These are phyloP conservation scores for Sphaerophoria taeniata DNA, from an alignment of 2,888 invertebrate species.

Conservation along the genomic window DNA sequence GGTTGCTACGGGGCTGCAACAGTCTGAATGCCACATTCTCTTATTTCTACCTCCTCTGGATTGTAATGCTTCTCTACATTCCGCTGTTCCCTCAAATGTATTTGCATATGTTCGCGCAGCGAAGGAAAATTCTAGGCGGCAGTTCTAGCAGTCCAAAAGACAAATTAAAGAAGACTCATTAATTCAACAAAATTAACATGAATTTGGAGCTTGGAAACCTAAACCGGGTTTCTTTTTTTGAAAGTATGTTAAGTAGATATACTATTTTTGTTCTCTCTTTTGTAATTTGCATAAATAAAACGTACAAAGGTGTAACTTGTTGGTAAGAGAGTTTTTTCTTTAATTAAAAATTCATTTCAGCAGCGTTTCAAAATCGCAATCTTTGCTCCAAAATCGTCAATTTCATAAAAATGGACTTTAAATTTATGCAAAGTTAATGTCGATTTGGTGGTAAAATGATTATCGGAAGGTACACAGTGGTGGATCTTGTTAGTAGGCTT, in stretches of 20 bases:
- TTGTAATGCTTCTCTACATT: slow-evolving; percentile 93
- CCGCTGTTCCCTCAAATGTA: slow-evolving; percentile 96
- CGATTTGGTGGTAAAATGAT: too few relatives aligned
- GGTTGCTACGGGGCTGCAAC: too few relatives aligned
- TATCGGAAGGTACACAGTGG: too few relatives aligned
- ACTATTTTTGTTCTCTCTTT: slow-evolving; percentile 22
- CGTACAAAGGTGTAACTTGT: slow-evolving; percentile 36
- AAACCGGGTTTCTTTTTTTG: slow-evolving; percentile 10
- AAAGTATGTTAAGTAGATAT: slow-evolving; percentile 11
- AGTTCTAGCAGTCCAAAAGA: slow-evolving; percentile 34
- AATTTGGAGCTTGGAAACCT: slow-evolving; percentile 10
- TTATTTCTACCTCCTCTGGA: slow-evolving; percentile 90
- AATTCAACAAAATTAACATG: slow-evolving; percentile 39
- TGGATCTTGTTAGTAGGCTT: too few relatives aligned
- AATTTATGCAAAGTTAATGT: too few relatives aligned
- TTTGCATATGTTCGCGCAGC: slow-evolving; percentile 95
- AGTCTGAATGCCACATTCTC: slow-evolving; percentile 92
- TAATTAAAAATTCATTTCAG: not conserved
- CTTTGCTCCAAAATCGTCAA: too few relatives aligned
- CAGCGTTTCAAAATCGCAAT: too few relatives aligned
- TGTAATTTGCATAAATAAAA: slow-evolving; percentile 64
- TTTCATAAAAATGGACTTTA: too few relatives aligned
- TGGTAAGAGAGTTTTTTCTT: not conserved
- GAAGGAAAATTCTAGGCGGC: slow-evolving; percentile 91
- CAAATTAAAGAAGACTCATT: slow-evolving; percentile 52